Base-by-base conservation (phyloP, 2,888 invertebrate genomes). In the Schizotus pectinicornis region DNA sequence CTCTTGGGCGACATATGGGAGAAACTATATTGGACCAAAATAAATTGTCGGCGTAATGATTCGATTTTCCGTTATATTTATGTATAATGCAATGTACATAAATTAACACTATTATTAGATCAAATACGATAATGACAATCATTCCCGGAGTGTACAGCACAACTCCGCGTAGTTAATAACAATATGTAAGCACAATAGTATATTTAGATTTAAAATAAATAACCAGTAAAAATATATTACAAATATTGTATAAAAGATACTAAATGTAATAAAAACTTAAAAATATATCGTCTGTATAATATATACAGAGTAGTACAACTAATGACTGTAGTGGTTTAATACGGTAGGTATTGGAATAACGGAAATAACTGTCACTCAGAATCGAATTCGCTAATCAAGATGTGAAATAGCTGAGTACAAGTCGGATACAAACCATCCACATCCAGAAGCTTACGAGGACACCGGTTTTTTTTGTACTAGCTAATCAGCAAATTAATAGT, bases 101-200 rank as follows among this genome's bases (percentile, higher is more conserved):
- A 77, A 77, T 76, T 77, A 79, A 77, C 77, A 77, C 77, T 79
- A 78, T 77, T 72, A 70, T 76, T 75, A 77, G 74, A 76, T 76
- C 75, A 77, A 77, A 75, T 77, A 77, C 76, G 75, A 73, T 77
- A 76, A 77, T 78, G 77, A 78, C 79, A 79, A 78, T 78, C 77
- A 77, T 79, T 77, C 71, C 77, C 75, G 74, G 75, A 73, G 74
- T 66, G 64, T 68, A 62, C 65, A 64, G 62, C 65, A 72, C 70
- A 68, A 73, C 74, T 72, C 75, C 74, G 73, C 67, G 45, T 63
- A 65, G 63, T 68, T 73, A 72, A 74, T 74, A 74, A 76, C 74
- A 75, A 73, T 75, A 71, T 74, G 63, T 68, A 70, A 71, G 70
- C 69, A 67, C 64, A 64, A 66, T 67, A 63, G 64, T 70, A 73